Evolutionary conservation across 2,797 vertebrate genomes (phyloP).

Genomic region (Carduelis carduelis): DNA sequence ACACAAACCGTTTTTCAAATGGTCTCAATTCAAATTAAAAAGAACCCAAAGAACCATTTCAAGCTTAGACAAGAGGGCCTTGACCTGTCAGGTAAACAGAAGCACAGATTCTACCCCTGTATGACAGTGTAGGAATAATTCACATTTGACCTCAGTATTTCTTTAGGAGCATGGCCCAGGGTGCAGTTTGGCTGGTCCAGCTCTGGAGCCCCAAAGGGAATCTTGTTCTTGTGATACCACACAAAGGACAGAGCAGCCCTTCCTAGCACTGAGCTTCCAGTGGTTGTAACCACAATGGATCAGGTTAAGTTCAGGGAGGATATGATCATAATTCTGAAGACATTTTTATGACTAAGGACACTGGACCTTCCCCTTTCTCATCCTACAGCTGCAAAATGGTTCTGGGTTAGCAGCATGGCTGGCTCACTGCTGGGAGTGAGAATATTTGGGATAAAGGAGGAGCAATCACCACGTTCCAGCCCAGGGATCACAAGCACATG

Average conservation of each 20-base stretch:
- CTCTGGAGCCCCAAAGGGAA: not conserved
- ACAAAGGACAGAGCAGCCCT: not conserved
- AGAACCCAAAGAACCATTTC: not conserved
- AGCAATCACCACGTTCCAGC: not conserved
- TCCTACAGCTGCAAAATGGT: not conserved
- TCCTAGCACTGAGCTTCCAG: not conserved
- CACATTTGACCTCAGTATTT: not conserved
- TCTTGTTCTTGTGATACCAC: not conserved
- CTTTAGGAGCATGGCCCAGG: not conserved
- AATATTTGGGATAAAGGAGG: not conserved
- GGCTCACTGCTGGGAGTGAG: not conserved
- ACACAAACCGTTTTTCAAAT: not conserved
- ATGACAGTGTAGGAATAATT: not conserved
- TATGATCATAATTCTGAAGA: not conserved
- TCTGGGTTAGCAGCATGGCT: not conserved
- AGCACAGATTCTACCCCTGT: not conserved
- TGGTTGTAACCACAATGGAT: not conserved
- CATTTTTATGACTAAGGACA: not conserved
- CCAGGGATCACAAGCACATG: not conserved
- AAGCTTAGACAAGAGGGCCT: not conserved
- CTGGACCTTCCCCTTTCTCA: not conserved
- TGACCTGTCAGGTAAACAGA: not conserved
- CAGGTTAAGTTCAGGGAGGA: accelerated
- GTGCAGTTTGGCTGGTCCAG: not conserved
- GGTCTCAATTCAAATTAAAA: not conserved